Evolutionary conservation across 2,113 vertebrate species (phyloP).

Genomic region (Channa maculata): DNA sequence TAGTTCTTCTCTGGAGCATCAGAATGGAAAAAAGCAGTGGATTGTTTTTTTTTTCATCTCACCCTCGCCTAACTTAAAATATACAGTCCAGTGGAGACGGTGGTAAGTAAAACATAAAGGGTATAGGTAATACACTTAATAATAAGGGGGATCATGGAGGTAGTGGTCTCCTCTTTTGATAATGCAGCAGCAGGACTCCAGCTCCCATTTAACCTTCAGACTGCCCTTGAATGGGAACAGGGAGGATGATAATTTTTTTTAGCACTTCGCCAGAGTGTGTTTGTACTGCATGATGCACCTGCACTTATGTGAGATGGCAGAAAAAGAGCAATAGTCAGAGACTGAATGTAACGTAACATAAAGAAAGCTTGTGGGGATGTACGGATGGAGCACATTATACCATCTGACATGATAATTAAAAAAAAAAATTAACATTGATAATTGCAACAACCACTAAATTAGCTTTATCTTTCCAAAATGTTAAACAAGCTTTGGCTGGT

Average conservation of each 20-base stretch:
- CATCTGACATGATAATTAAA: no score
- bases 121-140: conserved; percentile 11
- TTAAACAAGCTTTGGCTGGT: not conserved
- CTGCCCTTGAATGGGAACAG: not conserved
- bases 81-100: not conserved
- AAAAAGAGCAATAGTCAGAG: not conserved
- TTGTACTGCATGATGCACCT: not conserved
- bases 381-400: not conserved
- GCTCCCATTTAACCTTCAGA: not conserved
- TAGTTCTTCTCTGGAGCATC: conserved; percentile 3
- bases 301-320: not conserved
- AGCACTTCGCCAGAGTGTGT: not conserved
- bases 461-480: not conserved
- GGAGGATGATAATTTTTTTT: not conserved
- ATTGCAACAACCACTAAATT: not conserved
- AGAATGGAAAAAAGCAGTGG: not conserved
- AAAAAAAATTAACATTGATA: not conserved
- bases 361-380: not conserved
- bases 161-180: not conserved
- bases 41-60: not conserved
- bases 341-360: not conserved
- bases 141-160: not conserved
- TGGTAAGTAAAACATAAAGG: conserved; percentile 5
- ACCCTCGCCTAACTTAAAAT: conserved; percentile 1
- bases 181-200: no score